A percentile compares a stretch with the other conserved stretches of the same genome.
Conservation (phyloP, 2,113 vertebrate species). For the Ramphastos sulfuratus region DNA sequence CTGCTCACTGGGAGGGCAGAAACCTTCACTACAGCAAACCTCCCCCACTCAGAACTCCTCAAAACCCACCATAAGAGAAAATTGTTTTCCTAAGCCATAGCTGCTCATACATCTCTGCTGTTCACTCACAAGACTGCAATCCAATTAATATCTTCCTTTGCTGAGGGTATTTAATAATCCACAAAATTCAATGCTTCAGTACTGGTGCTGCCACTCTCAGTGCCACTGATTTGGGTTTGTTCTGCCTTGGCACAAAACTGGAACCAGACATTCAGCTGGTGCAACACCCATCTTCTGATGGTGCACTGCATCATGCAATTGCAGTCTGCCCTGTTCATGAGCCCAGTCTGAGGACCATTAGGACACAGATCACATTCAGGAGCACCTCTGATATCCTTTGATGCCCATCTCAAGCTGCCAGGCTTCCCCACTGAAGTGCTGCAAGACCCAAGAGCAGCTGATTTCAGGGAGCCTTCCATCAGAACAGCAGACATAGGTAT, state of each 20-base stretch:
- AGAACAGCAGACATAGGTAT: neutral
- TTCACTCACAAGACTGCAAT: slow-evolving; percentile 12
- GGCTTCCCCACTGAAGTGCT: neutral
- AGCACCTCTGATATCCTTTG: rapidly evolving
- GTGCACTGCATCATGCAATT: rapidly evolving
- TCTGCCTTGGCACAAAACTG: neutral
- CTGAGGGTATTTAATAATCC: slow-evolving; percentile 58
- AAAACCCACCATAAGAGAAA: neutral
- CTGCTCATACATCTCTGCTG: neutral
- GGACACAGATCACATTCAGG: neutral
- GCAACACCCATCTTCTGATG: neutral
- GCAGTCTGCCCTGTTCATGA: rapidly evolving
- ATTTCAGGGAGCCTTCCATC: neutral
- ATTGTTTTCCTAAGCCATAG: slow-evolving; percentile 17
- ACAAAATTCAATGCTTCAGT: slow-evolving; percentile 37
- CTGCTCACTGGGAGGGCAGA: neutral
- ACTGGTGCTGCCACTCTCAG: neutral
- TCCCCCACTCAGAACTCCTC: neutral
- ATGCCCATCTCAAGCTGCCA: neutral
- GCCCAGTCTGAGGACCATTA: rapidly evolving
- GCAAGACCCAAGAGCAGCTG: neutral
- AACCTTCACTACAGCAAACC: neutral
- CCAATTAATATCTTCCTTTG: slow-evolving; percentile 64
- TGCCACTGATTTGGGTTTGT: slow-evolving; percentile 6
- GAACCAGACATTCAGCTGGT: neutral